Evolutionary conservation across 2,888 invertebrate species (phyloP), one percentile per base, ranked within the genome.

Genomic region (Elysia crispata): DNA sequence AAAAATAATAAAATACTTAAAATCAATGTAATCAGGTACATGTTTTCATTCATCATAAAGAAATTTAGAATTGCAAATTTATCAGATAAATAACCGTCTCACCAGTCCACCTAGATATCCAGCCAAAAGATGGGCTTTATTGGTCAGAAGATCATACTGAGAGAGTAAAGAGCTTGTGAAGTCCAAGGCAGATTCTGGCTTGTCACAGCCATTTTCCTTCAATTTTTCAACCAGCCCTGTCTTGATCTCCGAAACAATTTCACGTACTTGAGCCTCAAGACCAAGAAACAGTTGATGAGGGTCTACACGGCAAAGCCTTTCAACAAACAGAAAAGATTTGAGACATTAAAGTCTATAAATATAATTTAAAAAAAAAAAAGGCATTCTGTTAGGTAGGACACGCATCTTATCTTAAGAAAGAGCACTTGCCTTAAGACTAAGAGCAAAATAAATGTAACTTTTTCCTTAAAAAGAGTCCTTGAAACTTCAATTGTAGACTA

Each of bases 221-320:
- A 94, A 87, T 84, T 94, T 93, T 86, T 93, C 93, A 83, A 94
- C 90, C 82, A 94, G 92, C 82, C 93, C 93, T 87, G 94, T 94
- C 89, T 94, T 94, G 84, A 94, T 94, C 89, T 95, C 94, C 84
- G 94, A 93, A 81, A 95, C 94, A 91, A 94, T 94, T 89, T 95
- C 94, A 86, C 94, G 93, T 33, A 94, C 93, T 87, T 94, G 94
- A 78, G 94, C 94, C 87, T 95, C 94, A 84, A 95, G 91, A 87
- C 94, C 93, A 88, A 94, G 93, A 88, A 94, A 94, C 82, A 95
- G 92, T 89, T 95, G 94, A 89, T 95, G 94, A 54, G 95, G 94
- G 92, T 95, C 94, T 67, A 91, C 86, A 50, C 85, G 85, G 84
- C 91, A 91, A 62, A 93, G 85, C 82, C 93, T 92, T 85, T 49